Evolutionary conservation across 1,140 invertebrate genomes (phyloP), one percentile per base, ranked within the genome.

Genomic region (Apocrypta bakeri): DNA sequence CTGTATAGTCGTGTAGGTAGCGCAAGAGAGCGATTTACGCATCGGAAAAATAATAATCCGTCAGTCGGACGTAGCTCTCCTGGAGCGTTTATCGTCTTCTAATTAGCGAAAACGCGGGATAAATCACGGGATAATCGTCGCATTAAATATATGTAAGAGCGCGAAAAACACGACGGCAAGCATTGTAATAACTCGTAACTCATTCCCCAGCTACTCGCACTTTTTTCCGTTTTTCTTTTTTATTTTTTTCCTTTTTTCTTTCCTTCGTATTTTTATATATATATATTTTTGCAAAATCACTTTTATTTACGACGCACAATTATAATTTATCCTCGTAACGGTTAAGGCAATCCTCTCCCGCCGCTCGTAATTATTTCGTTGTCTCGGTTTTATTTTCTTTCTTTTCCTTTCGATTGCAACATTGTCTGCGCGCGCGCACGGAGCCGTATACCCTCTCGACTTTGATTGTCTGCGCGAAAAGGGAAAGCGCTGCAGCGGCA

Each of bases 41-140:
- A 56, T n/a, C 21, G 48, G 48, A n/a, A 56, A 56, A 56, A 56
- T 56, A 0, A 56, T 56, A 37, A 37, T 37, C 48, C 48, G 17
- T 56, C 48, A n/a, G 48, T 56, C 48, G 33, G 3, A 9, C 33
- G 4, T 4, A 48, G 42, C 14, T 17, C 12, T 12, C 42, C 14
- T 1, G 40, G 11, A 48, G 9, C 27, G 27, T 72, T 72, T 81
- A 74, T 66, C 24, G 56, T 17, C 79, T 25, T 76, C 73, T 76
- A 76, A 76, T 82, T 69, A 76, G 40, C 25, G 17, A 24, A 37
- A 80, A 25, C 64, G 27, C 7, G 7, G 9, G 48, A 81, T 81
- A 81, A 81, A 75, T 81, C 63, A 74, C n/a, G 2, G 0, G 14
- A 2, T 42, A 73, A 80, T 72, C 73, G 78, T 61, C 42, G 42